phyloP scores from a whole-genome alignment of 2,888 invertebrate species.

The Hipparchia semele region DNA sequence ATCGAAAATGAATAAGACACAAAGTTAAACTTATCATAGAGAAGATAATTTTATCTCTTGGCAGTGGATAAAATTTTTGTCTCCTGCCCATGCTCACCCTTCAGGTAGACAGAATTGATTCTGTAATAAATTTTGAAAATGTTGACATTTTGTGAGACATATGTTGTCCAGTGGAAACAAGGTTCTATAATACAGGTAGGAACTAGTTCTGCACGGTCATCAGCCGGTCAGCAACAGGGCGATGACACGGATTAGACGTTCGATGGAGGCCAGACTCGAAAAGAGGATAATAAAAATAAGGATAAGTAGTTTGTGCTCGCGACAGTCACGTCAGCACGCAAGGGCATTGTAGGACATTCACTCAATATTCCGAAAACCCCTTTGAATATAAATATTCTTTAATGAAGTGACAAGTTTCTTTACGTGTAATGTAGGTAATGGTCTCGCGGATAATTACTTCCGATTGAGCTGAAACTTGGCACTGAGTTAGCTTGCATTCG shows the following conservation, averaged over 20 bases:
- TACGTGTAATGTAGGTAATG: not conserved
- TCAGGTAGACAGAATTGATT: too few species aligned
- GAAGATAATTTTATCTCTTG: too few species aligned
- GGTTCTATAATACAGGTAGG: constrained; percentile 34
- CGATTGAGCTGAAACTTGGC: too few species aligned
- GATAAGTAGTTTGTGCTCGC: not conserved
- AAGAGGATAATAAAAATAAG: not conserved
- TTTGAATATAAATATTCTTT: not conserved
- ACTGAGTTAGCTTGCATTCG: too few species aligned
- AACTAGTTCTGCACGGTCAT: constrained; percentile 49
- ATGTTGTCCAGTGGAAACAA: too few species aligned
- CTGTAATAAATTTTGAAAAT: too few species aligned
- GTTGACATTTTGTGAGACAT: too few species aligned
- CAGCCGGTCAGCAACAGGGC: constrained; percentile 53
- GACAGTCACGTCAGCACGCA: not conserved
- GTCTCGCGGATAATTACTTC: too few species aligned
- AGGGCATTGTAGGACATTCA: constrained; percentile 14
- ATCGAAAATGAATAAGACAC: too few species aligned
- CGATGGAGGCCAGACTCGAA: not conserved
- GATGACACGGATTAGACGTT: constrained; percentile 11
- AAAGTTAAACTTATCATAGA: too few species aligned
- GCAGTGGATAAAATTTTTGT: too few species aligned
- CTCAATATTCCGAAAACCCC: constrained; percentile 1
- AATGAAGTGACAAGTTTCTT: not conserved
- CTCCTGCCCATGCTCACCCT: too few species aligned